These are phyloP conservation scores for Noctua janthina DNA, from an alignment of 2,888 invertebrate genomes.

Conservation along the genomic window DNA sequence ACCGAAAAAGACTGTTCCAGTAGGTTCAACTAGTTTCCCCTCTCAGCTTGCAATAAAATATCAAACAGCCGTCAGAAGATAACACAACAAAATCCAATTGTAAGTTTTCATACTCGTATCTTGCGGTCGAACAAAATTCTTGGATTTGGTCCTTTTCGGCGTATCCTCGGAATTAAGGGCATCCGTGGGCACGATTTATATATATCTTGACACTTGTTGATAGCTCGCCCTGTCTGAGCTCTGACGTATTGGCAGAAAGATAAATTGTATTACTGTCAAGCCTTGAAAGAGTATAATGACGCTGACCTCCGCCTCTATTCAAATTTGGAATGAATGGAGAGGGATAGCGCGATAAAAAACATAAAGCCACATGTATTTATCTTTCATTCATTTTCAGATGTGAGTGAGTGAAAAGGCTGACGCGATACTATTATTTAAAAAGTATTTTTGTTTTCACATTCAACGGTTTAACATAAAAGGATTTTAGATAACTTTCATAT, in stretches of 20 bases:
- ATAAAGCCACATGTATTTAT: slow-evolving; percentile 51
- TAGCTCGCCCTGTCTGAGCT: slow-evolving; percentile 72
- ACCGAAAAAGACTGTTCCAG: too few species aligned
- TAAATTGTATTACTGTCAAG: slow-evolving; percentile 75
- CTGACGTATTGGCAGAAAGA: slow-evolving; percentile 77
- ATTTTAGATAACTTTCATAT: slow-evolving; percentile 1
- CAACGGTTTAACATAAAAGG: slow-evolving; percentile 17
- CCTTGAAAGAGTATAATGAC: slow-evolving; percentile 73
- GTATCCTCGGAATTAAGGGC: slow-evolving; percentile 62
- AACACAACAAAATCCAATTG: slow-evolving; percentile 37
- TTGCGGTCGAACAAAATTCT: slow-evolving; percentile 50
- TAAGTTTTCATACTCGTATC: slow-evolving; percentile 48
- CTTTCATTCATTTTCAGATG: slow-evolving; percentile 35
- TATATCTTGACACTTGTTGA: slow-evolving; percentile 87
- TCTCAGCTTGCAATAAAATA: slow-evolving; percentile 14
- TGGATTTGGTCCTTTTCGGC: slow-evolving; percentile 50
- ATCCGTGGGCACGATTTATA: slow-evolving; percentile 77
- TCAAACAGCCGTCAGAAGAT: slow-evolving; percentile 20
- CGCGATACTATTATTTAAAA: slow-evolving; percentile 22
- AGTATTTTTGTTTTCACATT: slow-evolving; percentile 20
- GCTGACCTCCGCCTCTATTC: slow-evolving; percentile 63
- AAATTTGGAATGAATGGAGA: slow-evolving; percentile 59
- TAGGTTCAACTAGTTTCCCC: too few species aligned
- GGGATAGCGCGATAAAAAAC: slow-evolving; percentile 51
- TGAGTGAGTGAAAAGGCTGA: slow-evolving; percentile 33